phyloP scores from a whole-genome alignment of 1,140 invertebrate genomes.

The Hylaeus volcanicus region DNA sequence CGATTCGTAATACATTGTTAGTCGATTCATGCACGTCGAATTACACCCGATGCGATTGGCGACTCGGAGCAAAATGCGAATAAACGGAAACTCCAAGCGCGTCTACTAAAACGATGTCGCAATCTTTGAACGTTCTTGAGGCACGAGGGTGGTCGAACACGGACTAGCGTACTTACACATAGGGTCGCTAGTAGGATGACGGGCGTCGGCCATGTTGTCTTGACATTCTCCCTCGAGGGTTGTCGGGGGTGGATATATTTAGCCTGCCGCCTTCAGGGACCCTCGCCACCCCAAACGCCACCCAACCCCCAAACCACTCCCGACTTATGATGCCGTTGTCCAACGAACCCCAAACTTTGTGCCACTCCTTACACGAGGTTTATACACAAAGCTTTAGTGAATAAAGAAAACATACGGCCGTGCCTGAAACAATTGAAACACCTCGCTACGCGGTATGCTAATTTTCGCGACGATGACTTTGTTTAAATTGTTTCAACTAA shows the following conservation, averaged over 20 bases:
- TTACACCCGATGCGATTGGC: constrained; percentile 15
- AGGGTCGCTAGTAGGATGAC: constrained; percentile 76
- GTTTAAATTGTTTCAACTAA: neutral
- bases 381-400: constrained; percentile 57
- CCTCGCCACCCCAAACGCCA: constrained; percentile 71
- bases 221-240: constrained; percentile 80
- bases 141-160: constrained; percentile 70
- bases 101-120: constrained; percentile 32
- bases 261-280: constrained; percentile 80
- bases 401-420: constrained; percentile 59
- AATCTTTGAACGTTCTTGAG: constrained; percentile 74
- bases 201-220: constrained; percentile 82
- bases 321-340: constrained; percentile 79
- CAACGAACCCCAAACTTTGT: constrained; percentile 73
- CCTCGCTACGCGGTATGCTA: neutral
- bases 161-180: constrained; percentile 73
- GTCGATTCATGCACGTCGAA: neutral
- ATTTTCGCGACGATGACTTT: neutral
- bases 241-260: constrained; percentile 81
- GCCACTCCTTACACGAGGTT: constrained; percentile 65
- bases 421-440: constrained; percentile 31
- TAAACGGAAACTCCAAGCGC: neutral
- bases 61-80: neutral
- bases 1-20: neutral
- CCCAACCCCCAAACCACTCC: constrained; percentile 74